These are phyloP conservation scores for Leptestheria dahalacensis DNA, from an alignment of 1,140 invertebrate genomes.

Conservation along the genomic window DNA sequence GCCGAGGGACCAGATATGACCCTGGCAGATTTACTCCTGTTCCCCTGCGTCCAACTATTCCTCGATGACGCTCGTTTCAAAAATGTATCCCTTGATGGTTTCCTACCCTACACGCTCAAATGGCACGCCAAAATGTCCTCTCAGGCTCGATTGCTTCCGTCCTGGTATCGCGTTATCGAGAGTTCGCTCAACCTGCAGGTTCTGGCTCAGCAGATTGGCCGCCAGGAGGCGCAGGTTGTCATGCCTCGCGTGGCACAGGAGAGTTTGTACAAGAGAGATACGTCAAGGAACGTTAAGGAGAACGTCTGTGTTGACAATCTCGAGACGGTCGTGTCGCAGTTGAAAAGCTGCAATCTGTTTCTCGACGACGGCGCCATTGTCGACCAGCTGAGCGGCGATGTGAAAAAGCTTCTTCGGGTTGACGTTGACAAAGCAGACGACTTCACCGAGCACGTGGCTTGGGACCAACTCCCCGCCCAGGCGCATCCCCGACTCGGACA, in stretches of 20 bases:
- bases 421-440: not conserved
- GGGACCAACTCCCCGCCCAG: constrained; percentile 47
- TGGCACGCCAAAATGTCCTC: constrained; percentile 38
- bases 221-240: constrained; percentile 5
- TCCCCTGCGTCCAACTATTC: constrained; percentile 51
- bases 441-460: constrained; percentile 25
- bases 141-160: not conserved
- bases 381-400: not conserved
- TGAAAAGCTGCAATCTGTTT: not conserved
- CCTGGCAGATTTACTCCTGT: constrained; percentile 66
- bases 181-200: not conserved
- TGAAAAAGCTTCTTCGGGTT: not conserved
- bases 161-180: not conserved
- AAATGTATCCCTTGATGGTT: constrained; percentile 27
- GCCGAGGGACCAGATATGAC: constrained; percentile 70
- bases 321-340: not conserved
- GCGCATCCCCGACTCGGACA: constrained; percentile 61
- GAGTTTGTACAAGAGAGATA: constrained; percentile 64
- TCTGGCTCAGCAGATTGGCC: too few species aligned
- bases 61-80: constrained; percentile 29
- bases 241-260: constrained; percentile 34
- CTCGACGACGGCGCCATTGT: not conserved
- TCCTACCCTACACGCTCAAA: constrained; percentile 44
- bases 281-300: constrained; percentile 34
- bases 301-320: constrained; percentile 1